These are phyloP conservation scores for Promerops cafer DNA, from an alignment of 2,113 vertebrate genomes.

Conservation along the genomic window DNA sequence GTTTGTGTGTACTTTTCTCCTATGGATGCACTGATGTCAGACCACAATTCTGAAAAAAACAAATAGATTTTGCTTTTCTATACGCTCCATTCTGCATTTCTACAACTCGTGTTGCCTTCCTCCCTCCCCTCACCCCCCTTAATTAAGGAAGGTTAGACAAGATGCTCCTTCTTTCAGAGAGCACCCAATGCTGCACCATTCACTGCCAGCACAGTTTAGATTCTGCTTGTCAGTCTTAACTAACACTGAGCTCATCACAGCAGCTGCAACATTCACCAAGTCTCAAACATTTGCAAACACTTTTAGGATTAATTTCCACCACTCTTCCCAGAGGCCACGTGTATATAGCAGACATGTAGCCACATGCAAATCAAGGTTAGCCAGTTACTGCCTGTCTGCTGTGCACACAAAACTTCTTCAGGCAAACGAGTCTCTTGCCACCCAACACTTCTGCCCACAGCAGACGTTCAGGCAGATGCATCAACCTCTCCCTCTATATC, in stretches of 20 bases:
- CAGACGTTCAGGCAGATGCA: neutral
- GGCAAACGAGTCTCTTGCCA: neutral
- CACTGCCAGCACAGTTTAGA: neutral
- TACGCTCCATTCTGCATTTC: neutral
- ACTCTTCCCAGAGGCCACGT: neutral
- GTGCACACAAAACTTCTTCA: neutral
- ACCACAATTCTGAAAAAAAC: neutral
- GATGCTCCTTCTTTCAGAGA: neutral
- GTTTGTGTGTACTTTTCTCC: neutral
- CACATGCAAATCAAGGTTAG: neutral
- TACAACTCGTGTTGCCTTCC: neutral
- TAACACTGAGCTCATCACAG: accelerated
- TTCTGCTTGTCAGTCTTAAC: neutral
- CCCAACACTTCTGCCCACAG: neutral
- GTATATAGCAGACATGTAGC: neutral
- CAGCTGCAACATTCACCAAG: neutral
- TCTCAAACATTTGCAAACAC: neutral
- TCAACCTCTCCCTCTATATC: neutral
- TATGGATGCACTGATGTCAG: neutral
- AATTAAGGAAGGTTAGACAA: neutral
- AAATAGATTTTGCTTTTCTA: neutral
- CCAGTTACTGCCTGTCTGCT: neutral
- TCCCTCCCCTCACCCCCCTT: neutral
- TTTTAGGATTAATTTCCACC: neutral
- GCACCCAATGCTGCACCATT: neutral